phyloP scores from a whole-genome alignment of 2,113 vertebrate species.

The Saccopteryx leptura region DNA sequence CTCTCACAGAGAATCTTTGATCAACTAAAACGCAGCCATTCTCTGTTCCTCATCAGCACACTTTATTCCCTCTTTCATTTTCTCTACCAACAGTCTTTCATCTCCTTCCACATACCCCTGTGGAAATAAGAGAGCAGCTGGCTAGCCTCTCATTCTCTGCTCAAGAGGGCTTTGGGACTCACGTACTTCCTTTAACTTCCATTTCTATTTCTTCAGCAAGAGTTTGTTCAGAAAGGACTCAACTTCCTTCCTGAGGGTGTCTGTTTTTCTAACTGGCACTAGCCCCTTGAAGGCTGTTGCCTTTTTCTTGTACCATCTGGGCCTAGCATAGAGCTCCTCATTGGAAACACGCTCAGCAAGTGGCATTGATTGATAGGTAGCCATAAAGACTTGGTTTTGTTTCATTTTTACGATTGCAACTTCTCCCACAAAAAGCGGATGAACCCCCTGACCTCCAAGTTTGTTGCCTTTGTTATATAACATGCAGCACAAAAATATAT shows the following conservation, averaged over 20 bases:
- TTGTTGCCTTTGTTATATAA: background rate
- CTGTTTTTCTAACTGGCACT: background rate
- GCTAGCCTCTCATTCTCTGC: background rate
- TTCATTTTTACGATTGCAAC: background rate
- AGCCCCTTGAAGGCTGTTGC: background rate
- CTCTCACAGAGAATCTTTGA: background rate
- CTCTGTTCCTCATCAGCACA: background rate
- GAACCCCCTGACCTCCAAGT: background rate
- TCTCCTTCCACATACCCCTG: background rate
- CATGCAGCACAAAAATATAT: background rate
- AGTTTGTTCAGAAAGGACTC: background rate
- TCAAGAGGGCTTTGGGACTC: background rate
- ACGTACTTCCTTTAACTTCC: background rate
- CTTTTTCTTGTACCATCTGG: background rate
- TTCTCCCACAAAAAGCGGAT: background rate
- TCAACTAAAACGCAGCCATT: background rate
- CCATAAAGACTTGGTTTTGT: background rate
- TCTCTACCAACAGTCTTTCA: background rate
- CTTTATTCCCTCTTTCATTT: background rate
- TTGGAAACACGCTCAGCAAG: background rate
- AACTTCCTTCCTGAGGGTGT: background rate
- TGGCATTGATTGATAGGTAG: background rate
- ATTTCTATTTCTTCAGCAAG: constrained; percentile 11
- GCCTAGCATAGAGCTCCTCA: background rate
- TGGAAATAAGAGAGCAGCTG: background rate